phyloP scores from a whole-genome alignment of 2,888 invertebrate genomes.

The Drosophila limbata region DNA sequence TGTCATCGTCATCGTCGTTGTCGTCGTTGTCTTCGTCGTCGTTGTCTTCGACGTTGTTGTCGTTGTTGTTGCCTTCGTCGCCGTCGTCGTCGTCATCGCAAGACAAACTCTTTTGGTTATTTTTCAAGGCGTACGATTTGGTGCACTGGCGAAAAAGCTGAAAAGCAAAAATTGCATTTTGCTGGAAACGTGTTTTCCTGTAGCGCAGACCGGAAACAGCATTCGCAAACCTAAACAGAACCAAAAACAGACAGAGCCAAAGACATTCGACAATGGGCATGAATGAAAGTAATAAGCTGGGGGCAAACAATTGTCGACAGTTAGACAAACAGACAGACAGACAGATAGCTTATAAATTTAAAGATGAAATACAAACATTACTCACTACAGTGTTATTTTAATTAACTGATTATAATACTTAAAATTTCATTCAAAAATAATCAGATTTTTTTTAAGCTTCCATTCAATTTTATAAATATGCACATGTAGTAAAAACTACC shows the following conservation, averaged over 20 bases:
- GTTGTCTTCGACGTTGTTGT: slow-evolving; percentile 5
- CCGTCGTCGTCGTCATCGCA: slow-evolving; percentile 36
- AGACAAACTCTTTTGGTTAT: slow-evolving; percentile 47
- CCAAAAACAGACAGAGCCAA: slow-evolving; percentile 23
- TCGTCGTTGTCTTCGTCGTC: background rate
- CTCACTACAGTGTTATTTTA: too few relatives aligned
- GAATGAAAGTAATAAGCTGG: slow-evolving; percentile 23
- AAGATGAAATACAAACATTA: background rate
- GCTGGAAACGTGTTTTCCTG: slow-evolving; percentile 72
- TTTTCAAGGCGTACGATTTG: slow-evolving; percentile 32
- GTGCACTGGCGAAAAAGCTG: slow-evolving; percentile 53
- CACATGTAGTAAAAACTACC: too few relatives aligned
- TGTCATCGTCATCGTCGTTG: slow-evolving; percentile 16
- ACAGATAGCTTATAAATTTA: slow-evolving; percentile 8
- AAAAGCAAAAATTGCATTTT: slow-evolving; percentile 61
- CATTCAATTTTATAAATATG: background rate
- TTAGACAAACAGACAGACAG: slow-evolving; percentile 3
- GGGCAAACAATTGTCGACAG: background rate
- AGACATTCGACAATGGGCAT: slow-evolving; percentile 10
- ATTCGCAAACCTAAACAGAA: slow-evolving; percentile 73
- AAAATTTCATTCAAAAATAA: too few relatives aligned
- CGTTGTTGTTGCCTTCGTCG: slow-evolving; percentile 20
- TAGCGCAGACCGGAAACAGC: slow-evolving; percentile 69
- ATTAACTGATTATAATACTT: background rate
- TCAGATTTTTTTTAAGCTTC: background rate